Percentiles rank a stretch among this genome's conserved stretches.
These are phyloP conservation scores for Dorcus hopei DNA, from an alignment of 2,888 invertebrate genomes.

Conservation along the genomic window DNA sequence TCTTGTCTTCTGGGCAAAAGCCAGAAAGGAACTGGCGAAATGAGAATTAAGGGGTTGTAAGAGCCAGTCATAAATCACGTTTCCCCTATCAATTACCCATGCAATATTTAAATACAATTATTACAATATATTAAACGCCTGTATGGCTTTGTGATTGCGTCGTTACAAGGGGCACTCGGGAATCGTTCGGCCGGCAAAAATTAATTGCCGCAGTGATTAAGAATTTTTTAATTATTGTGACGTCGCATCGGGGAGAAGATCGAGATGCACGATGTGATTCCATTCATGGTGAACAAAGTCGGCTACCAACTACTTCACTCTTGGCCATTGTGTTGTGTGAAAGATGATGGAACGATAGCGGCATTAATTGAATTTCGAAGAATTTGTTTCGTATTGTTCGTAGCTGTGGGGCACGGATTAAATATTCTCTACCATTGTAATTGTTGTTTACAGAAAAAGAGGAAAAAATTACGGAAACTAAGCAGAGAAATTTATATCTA, in stretches of 20 bases:
- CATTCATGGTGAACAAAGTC: background rate
- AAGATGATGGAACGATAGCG: background rate
- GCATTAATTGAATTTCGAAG: background rate
- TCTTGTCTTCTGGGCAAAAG: too few species aligned
- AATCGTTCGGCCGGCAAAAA: constrained; percentile 28
- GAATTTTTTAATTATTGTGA: constrained; percentile 23
- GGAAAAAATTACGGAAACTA: too few species aligned
- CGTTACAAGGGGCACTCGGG: constrained; percentile 21
- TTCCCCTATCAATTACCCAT: constrained; percentile 1
- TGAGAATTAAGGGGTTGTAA: background rate
- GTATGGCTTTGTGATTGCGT: constrained; percentile 15
- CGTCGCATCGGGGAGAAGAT: background rate
- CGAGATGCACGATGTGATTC: background rate
- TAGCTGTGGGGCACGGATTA: too few species aligned
- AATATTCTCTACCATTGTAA: too few species aligned
- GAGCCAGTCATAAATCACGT: background rate
- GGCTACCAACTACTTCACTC: background rate
- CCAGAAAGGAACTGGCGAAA: too few species aligned
- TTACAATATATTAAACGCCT: constrained; percentile 28
- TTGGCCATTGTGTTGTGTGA: background rate
- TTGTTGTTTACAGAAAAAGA: too few species aligned
- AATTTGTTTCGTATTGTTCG: too few species aligned
- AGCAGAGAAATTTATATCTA: too few species aligned
- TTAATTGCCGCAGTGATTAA: constrained; percentile 31
- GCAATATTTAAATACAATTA: constrained; percentile 27